Base-by-base conservation (phyloP, 2,888 invertebrate genomes). In the Thera britannica region DNA sequence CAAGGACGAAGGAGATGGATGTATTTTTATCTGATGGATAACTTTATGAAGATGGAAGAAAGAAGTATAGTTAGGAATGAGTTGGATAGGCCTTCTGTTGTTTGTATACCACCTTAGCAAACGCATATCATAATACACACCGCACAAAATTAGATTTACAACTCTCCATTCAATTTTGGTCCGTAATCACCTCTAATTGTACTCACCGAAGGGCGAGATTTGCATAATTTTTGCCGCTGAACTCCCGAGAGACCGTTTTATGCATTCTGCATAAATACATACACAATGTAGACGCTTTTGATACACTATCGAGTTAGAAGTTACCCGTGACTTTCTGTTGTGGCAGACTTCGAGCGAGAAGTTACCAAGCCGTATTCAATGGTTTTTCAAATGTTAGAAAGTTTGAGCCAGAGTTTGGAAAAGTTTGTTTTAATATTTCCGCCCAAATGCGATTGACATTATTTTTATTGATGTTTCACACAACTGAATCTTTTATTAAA, bases 121-220 rank as follows among this genome's bases (percentile, higher is more conserved):
- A 59, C 48, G 44, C 55, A n/a, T 55, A 60, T 35, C 11, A 57
- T 38, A 54, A 48, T n/a, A 62, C 1, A 54, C 49, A 61, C 48
- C 48, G 35, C 56, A 61, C 68, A 75, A 82, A 86, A 85, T 83
- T 82, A 79, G 84, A 84, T 87, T 82, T 77, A 67, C 82, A 81
- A 83, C 83, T 70, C 72, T 75, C 78, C 86, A 89, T 85, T 85
- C 75, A 83, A 85, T 89, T 89, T 79, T 75, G 79, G 71, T 75
- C 85, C 78, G 90, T 92, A 90, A 92, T 91, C 86, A 84, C 81
- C 86, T 88, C 83, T 92, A 91, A 92, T 92, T 92, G 89, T 86
- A 81, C 80, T 69, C 65, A 79, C 82, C 81, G 86, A 91, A 90
- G 88, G 89, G 86, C 85, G 81, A 81, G 65, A 90, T 92, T 91